Base-by-base conservation (phyloP, 2,888 invertebrate genomes). In the Trichogramma evanescens region DNA sequence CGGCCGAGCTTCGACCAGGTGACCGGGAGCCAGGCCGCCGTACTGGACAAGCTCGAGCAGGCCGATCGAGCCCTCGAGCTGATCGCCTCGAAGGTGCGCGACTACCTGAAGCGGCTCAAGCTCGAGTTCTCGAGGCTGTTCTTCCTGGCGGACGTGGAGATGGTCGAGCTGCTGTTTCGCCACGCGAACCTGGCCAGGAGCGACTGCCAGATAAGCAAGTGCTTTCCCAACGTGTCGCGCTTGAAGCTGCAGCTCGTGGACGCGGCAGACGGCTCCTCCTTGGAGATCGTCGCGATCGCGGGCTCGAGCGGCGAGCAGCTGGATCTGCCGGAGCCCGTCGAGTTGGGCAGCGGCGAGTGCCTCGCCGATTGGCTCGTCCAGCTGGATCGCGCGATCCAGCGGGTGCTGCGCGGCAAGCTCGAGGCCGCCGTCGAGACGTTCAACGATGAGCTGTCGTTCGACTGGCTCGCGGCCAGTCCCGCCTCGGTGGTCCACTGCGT, bases 121-220 rank as follows among this genome's bases (percentile, higher is more conserved):
- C 73, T 85, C 8, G 83, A 80, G 69, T 89, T 89, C 72, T 84
- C 88, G 9, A 84, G 89, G 66, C 87, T 91, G 71, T 89, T 89
- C 78, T 90, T 90, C 70, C 74, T 90, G 58, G 88, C 89, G 1
- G 88, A 90, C 72, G 84, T 86, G 66, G 89, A 89, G 75, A 82
- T 90, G 76, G 77, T 89, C 55, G 85, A 86, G 69, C 86, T 90
- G 65, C 76, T 91, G 39, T 87, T 89, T 1, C 86, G 88, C 74
- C 84, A 85, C 2, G 84, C 84, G 70, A 83, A 86, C 72, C 83
- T 83, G 0, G 66, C 80, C 8, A 79, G 83, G 54, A 84, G 86
- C 5, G 82, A 85, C 66, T 83, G 85, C 0, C 83, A 85, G 72
- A 72, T 88, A 50, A 83, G 82, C 69, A 88, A 88, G 74, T 88